Conservation (phyloP, 2,888 invertebrate species). For the Cryptosula pallasiana region DNA sequence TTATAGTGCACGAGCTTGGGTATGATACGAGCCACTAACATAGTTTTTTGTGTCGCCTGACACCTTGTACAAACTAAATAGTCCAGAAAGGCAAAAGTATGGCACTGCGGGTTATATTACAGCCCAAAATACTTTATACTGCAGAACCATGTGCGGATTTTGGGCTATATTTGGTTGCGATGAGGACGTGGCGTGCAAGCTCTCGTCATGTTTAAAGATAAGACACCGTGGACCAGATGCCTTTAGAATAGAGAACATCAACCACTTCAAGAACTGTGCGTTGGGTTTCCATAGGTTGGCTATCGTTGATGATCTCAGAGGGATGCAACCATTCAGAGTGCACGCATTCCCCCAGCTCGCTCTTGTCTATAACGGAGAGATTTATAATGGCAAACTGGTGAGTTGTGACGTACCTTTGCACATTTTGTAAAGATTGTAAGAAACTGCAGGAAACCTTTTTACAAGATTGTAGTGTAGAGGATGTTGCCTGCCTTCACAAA, state of each 20-base stretch:
- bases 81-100: too few species aligned
- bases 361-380: constrained; percentile 69
- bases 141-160: constrained; percentile 51
- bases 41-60: too few species aligned
- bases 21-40: too few species aligned
- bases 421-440: too few species aligned
- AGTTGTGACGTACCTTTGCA: too few species aligned
- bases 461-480: too few species aligned
- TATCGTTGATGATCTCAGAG: constrained; percentile 47
- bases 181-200: constrained; percentile 42
- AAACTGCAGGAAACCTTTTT: too few species aligned
- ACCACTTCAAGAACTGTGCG: constrained; percentile 44
- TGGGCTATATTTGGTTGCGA: constrained; percentile 53
- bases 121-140: too few species aligned
- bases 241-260: constrained; percentile 51
- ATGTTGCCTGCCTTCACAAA: too few species aligned
- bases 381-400: constrained; percentile 66
- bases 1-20: too few species aligned
- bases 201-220: constrained; percentile 43
- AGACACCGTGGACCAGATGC: constrained; percentile 52
- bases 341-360: constrained; percentile 47
- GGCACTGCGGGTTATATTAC: too few species aligned
- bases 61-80: too few species aligned
- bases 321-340: constrained; percentile 54
- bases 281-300: constrained; percentile 50